A percentile compares a stretch with the other conserved stretches of the same genome.
Conservation (phyloP, 35 echinoderm and acorn worm genomes). For the Holothuria glaberrima region DNA sequence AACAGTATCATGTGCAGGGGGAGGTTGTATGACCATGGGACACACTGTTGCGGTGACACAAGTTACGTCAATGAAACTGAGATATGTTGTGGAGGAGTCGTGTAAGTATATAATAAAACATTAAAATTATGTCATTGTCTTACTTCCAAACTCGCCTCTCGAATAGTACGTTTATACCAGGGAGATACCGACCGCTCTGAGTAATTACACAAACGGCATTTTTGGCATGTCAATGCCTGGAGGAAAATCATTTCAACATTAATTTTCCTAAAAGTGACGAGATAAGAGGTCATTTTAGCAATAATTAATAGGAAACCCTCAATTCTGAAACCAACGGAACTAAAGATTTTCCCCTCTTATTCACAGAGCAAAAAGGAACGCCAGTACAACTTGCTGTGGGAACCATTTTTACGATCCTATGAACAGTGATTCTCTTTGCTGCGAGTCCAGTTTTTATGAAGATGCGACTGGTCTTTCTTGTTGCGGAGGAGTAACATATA, state of each 20-base stretch:
- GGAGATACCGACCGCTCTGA: not conserved
- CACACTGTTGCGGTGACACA: not conserved
- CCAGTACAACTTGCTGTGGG: not conserved
- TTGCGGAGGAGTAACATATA: conserved; percentile 9
- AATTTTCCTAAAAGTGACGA: no score
- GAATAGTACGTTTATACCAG: no score
- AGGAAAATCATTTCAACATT: not conserved
- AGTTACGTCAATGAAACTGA: not conserved
- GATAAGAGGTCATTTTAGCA: no score
- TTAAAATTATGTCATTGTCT: not conserved
- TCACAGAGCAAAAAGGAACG: not conserved
- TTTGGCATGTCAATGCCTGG: not conserved
- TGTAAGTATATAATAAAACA: not conserved
- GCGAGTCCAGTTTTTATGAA: not conserved
- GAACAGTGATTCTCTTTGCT: not conserved
- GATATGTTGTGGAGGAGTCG: not conserved
- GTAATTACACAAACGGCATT: not conserved
- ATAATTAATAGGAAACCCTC: not conserved
- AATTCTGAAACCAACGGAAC: not conserved
- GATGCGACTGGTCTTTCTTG: not conserved
- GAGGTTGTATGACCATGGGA: not conserved
- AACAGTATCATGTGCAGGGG: conserved; percentile 9
- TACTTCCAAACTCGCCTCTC: not conserved
- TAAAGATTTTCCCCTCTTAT: not conserved
- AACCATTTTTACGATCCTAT: not conserved